These are phyloP conservation scores for Rotaria socialis DNA, from an alignment of 2,888 invertebrate species.

Conservation along the genomic window DNA sequence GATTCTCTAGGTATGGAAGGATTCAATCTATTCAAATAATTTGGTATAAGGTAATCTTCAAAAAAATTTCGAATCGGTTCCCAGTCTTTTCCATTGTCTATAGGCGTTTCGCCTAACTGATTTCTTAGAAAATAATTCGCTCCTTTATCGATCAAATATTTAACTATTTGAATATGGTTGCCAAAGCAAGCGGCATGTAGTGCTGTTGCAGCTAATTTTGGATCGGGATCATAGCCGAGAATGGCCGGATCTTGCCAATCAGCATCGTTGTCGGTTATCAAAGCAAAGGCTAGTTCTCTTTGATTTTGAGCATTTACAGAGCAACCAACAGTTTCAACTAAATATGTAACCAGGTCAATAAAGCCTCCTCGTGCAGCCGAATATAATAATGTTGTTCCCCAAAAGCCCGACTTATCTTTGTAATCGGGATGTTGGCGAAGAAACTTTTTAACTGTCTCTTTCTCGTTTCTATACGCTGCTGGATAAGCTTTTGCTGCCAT, in stretches of 20 bases:
- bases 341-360: background rate
- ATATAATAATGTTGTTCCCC: slow-evolving; percentile 5
- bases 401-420: slow-evolving; percentile 12
- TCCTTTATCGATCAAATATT: slow-evolving; percentile 30
- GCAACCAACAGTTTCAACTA: background rate
- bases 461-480: background rate
- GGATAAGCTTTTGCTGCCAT: background rate
- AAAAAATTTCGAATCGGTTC: background rate
- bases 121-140: background rate
- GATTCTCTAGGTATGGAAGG: background rate
- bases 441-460: background rate
- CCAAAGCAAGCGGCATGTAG: background rate
- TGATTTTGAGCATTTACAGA: slow-evolving; percentile 32
- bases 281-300: background rate
- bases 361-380: background rate
- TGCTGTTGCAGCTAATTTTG: background rate
- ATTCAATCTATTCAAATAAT: background rate
- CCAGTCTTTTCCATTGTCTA: background rate
- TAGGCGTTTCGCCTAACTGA: background rate
- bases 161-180: background rate
- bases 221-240: background rate
- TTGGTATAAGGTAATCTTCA: background rate
- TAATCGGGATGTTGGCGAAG: background rate
- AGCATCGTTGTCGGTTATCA: background rate
- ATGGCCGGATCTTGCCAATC: too few relatives aligned